Evolutionary conservation across 2,113 vertebrate genomes (phyloP), one percentile per base, ranked within the genome.

Genomic region (Pimephales promelas): DNA sequence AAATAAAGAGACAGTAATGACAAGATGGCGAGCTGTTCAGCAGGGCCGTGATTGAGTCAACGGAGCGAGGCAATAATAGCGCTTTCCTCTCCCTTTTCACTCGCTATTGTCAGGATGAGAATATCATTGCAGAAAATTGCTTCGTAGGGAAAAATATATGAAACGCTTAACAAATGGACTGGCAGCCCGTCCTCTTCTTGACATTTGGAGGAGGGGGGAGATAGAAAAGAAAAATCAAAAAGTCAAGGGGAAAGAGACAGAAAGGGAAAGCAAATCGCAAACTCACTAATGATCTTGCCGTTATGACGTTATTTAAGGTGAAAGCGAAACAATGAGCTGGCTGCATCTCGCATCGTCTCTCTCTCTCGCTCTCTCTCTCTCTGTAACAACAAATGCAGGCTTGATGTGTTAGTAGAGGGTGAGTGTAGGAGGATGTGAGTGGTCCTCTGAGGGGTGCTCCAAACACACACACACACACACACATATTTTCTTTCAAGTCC

Each of bases 1-100:
- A 90, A 90, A 91, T 87, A 89, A 81, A 87, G 88, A 89, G 87
- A 89, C 87, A 79, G 88, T 89, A 89, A 89, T 91, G 89, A 88
- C 84, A 86, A 90, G 85, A 88, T 82, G 82, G 82, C 80, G 75
- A 85, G 83, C 66, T 85, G 84, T 84, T 80, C 77, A 64, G 81
- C 81, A 87, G 78, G 82, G 56, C 74, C 54, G 40, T 84, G 86
- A 86, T 81, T 73, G 86, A 86, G 84, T 70, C 75, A 79, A 78
- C 31, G 59, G 66, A 86, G 81, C 54, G 71, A 79, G 81, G 76
- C 82, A 90, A 87, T 88, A 87, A 88, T 45, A 68, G 52, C 31
- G 36, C 36, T 81, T 88, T 64, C 47, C 49, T 62, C 54, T 76
- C 82, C 31, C 72, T 56, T 79, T 80, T 66, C 43, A 31, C 85